Evolutionary conservation across 2,797 vertebrate genomes (phyloP).

Genomic region (Taeniopygia guttata): DNA sequence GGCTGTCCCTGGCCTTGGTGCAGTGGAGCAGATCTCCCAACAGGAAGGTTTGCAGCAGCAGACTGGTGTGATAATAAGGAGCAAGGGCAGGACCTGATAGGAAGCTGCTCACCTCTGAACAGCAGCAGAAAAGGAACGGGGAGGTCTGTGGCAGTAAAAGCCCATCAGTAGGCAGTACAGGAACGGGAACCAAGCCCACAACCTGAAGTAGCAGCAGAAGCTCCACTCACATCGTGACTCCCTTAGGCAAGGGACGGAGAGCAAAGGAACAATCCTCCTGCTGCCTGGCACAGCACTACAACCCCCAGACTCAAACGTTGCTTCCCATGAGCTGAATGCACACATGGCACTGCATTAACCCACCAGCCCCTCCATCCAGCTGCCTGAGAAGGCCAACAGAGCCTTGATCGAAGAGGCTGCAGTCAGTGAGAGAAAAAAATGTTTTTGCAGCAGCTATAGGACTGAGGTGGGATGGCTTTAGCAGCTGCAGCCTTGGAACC

Average conservation of each 20-base stretch:
- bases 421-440: neutral
- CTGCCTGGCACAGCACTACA: neutral
- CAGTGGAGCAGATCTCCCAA: neutral
- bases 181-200: neutral
- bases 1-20: fast-evolving
- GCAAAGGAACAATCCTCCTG: neutral
- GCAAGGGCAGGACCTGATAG: neutral
- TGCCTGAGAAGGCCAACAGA: neutral
- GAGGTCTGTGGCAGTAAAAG: neutral
- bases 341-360: fast-evolving
- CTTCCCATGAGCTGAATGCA: neutral
- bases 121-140: neutral
- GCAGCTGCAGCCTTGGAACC: neutral
- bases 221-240: neutral
- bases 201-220: neutral
- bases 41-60: neutral
- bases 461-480: neutral
- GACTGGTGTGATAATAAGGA: neutral
- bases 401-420: fast-evolving
- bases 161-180: neutral
- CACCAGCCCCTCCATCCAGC: neutral
- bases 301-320: neutral
- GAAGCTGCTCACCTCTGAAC: neutral
- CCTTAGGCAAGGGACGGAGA: neutral
- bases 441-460: neutral